A percentile compares a stretch with the other conserved stretches of the same genome.
Conservation (phyloP, 2,888 invertebrate genomes). For the Abrostola triplasia region DNA sequence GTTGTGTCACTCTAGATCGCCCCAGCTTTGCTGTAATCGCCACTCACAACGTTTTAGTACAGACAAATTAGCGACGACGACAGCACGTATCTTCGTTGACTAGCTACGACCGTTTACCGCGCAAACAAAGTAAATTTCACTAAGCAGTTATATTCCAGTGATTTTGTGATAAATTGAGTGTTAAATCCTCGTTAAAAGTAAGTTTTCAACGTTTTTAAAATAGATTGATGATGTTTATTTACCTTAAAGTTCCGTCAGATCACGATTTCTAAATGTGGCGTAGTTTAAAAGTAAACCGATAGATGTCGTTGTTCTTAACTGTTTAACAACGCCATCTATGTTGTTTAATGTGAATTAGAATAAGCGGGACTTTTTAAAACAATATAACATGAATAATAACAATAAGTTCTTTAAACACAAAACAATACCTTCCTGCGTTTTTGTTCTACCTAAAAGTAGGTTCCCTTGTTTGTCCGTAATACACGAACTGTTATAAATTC, state of each 20-base stretch:
- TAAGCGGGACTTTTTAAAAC: conserved; percentile 4
- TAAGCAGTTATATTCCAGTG: conserved; percentile 1
- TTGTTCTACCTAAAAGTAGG: no score
- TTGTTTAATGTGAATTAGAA: not conserved
- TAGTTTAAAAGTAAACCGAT: conserved; percentile 5
- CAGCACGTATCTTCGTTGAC: conserved; percentile 17
- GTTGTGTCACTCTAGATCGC: not conserved
- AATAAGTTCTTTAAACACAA: no score
- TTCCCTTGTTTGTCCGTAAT: no score
- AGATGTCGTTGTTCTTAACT: conserved; percentile 26
- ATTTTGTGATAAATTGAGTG: not conserved
- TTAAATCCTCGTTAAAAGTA: conserved; percentile 11
- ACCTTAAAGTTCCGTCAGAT: conserved; percentile 14
- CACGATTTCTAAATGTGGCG: not conserved
- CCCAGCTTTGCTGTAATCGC: not conserved
- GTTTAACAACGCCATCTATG: conserved; percentile 20
- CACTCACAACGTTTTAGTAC: conserved; percentile 24
- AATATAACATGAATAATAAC: no score
- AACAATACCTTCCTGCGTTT: no score
- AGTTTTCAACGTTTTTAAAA: conserved; percentile 19
- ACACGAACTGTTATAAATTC: no score
- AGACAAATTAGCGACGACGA: conserved; percentile 14
- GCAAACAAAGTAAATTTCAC: not conserved
- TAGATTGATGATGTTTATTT: conserved; percentile 24
- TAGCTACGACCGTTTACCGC: conserved; percentile 3